Base-by-base conservation (phyloP, 2,113 vertebrate species). In the Mirounga angustirostris region DNA sequence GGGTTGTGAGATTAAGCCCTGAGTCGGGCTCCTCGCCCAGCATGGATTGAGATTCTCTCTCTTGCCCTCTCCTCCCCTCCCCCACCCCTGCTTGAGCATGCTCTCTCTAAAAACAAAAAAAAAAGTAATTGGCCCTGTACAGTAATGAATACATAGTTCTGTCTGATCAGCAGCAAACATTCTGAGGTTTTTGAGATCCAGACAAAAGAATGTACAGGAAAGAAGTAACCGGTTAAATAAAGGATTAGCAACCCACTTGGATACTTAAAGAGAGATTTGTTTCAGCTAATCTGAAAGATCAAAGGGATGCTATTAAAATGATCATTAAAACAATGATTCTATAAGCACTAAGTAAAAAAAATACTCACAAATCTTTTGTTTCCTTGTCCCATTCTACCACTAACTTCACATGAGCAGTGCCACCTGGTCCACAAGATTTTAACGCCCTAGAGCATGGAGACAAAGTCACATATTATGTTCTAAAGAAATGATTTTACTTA, bases 301-400 rank as follows among this genome's bases (percentile, higher is more conserved):
- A 78, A 86, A 65, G 22, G 1, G 40, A 36, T 61, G 22, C 50
- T 83, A 71, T 58, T 90, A 88, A 91, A 88, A 91, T 30, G 18
- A 46, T 50, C 56, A 93, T n/a, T 69, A 92, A 85, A 91, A 81
- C 56, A 54, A 54, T 11, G 69, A 91, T 36, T 94, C 50, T 83
- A 76, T 24, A 89, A 78, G 93, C 26, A n/a, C 22, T 36, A 96
- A 79, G 24, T 73, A 4, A 94, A 76, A 67, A 43, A 36, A 30
- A 73, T 96, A 99, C 99, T 99, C 98, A 99, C 99, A 99, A 99
- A 97, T 99, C 99, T 98, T 99, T 99, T 79, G 99, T 99, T 98
- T 99, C 99, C 98, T 99, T 99, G 99, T 99, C 99, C 99, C 99
- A 99, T 97, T 99, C 99, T 7, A 99, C 99, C 74, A 99, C 99